Evolutionary conservation across 2,797 vertebrate genomes (phyloP).

Genomic region (Dromococcyx pavoninus): DNA sequence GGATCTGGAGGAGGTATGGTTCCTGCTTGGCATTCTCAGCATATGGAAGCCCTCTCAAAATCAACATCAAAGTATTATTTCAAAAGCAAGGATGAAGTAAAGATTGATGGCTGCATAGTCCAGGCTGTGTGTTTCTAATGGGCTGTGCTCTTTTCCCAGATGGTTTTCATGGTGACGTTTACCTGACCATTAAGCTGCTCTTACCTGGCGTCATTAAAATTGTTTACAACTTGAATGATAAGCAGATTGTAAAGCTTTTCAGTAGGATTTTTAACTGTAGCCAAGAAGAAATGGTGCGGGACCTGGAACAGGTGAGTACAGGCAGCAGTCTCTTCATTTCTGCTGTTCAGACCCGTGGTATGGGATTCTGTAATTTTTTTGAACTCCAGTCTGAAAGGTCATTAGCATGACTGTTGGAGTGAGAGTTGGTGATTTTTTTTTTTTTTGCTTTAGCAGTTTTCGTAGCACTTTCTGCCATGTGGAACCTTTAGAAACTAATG

Average conservation of each 20-base stretch:
- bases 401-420: neutral
- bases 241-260: constrained; percentile 98
- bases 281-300: constrained; percentile 93
- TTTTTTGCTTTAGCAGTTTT: neutral
- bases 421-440: neutral
- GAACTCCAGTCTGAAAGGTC: neutral
- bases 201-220: constrained; percentile 95
- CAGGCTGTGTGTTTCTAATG: neutral
- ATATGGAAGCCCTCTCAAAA: neutral
- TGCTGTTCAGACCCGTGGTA: neutral
- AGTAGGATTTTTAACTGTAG: constrained; percentile 92
- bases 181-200: constrained; percentile 93
- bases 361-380: neutral
- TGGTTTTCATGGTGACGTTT: constrained; percentile 93
- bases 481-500: neutral
- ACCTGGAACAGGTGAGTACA: constrained; percentile 90
- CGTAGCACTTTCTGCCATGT: neutral
- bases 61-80: neutral
- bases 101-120: neutral
- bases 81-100: neutral
- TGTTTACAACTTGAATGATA: constrained; percentile 98
- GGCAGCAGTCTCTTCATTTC: neutral
- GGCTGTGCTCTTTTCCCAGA: constrained; percentile 68
- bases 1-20: constrained; percentile 87
- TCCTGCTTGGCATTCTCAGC: neutral